Evolutionary conservation across 2,797 vertebrate species (phyloP).

Genomic region (Hoplostethus mediterraneus): DNA sequence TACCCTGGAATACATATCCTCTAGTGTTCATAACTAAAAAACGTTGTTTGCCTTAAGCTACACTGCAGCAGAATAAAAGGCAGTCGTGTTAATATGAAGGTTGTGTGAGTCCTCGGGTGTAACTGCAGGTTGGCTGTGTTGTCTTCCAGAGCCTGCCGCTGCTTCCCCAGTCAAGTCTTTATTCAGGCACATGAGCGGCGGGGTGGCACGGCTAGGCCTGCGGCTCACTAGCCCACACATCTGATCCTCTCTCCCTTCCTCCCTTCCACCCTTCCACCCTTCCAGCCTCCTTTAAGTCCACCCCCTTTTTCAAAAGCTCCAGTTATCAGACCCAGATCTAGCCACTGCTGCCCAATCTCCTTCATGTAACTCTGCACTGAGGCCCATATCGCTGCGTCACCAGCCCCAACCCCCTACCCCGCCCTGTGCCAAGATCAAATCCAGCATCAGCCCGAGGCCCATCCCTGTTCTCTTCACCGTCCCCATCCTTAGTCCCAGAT

Average conservation of each 20-base stretch:
- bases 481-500: background rate
- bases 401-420: background rate
- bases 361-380: background rate
- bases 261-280: background rate
- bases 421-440: constrained; percentile 18
- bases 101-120: background rate
- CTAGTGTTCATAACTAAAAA: background rate
- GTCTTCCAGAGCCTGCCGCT: constrained; percentile 38
- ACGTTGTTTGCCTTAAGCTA: background rate
- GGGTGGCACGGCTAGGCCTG: constrained; percentile 30
- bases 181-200: constrained; percentile 42
- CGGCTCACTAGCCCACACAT: background rate
- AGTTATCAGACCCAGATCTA: too few relatives aligned
- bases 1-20: background rate
- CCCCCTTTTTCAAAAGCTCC: background rate
- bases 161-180: constrained; percentile 31
- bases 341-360: too few relatives aligned
- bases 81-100: background rate
- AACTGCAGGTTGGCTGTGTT: constrained; percentile 46
- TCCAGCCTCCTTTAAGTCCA: background rate
- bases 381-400: background rate
- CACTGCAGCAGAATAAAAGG: background rate
- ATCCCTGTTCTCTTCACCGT: constrained; percentile 1
- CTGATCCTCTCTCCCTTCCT: constrained; percentile 28
- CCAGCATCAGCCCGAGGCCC: constrained; percentile 26